Evolutionary conservation across 1,140 invertebrate species (phyloP), one percentile per base, ranked within the genome.

Genomic region (Cyclargus thomasi): DNA sequence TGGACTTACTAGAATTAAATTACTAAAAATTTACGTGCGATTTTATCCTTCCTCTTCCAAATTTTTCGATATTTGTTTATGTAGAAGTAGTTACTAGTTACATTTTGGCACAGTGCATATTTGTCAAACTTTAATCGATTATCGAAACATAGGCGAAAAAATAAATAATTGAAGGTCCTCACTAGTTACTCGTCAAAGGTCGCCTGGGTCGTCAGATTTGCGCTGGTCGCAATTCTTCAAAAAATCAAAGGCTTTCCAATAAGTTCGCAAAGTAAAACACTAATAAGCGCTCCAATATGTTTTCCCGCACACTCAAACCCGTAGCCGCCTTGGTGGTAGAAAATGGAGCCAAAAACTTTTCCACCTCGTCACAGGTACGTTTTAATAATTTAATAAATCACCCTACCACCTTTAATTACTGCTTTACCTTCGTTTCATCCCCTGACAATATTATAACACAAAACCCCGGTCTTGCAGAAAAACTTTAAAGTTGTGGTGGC

Each of bases 401-500:
- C 29, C 47, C 63, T 23, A 53, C 63, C 21, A 8, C 14, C 20
- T 57, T 23, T 47, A 47, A 47, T 47, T 47, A 47, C 39, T 39
- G 21, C 20, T 29, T 47, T 47, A 16, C 36, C 36, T 11, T 16
- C 0, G 14, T 14, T 47, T 47, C 1, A 47, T 47, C 14, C 39
- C 39, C 39, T 11, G 10, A 47, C 3, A 8, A 8, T 1, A 16
- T 11, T 8, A 47, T 47, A 47, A 47, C 14, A 8, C 8, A 14
- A 47, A 8, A 47, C 39, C 1, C 2, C 14, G 39, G 39, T 67
- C 67, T 72, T 70, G 18, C 76, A 95, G 94, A 92, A 90, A 70
- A 93, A 95, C 91, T 92, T 92, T 75, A 98, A 98, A 93, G 99
- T 99, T 18, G 96, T 97, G 67, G 97, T 99, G 57, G 94, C 98